These are phyloP conservation scores for Siniperca knerii DNA, from an alignment of 2,113 vertebrate genomes.

Conservation along the genomic window DNA sequence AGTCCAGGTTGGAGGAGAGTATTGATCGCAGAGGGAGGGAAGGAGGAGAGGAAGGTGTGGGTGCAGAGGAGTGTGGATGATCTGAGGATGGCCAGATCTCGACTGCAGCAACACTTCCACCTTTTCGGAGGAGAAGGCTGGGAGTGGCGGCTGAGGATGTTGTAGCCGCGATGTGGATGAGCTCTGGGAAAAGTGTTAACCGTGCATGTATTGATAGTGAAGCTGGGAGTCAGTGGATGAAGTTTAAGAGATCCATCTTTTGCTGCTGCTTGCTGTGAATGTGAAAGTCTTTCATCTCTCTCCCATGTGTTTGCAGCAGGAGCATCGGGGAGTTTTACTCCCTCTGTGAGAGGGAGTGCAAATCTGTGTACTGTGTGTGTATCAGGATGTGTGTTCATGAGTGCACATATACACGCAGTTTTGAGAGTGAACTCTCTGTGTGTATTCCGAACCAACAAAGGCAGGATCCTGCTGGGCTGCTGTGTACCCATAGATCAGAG, in stretches of 20 bases:
- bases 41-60: constrained; percentile 36
- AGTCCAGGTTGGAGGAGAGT: constrained; percentile 80
- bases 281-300: constrained; percentile 77
- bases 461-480: constrained; percentile 74
- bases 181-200: constrained; percentile 69
- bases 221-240: constrained; percentile 62
- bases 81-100: constrained; percentile 53
- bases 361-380: constrained; percentile 27
- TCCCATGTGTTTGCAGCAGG: constrained; percentile 69
- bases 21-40: constrained; percentile 75
- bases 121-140: constrained; percentile 36
- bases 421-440: constrained; percentile 66
- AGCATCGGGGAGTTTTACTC: constrained; percentile 73
- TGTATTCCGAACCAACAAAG: constrained; percentile 72
- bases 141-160: constrained; percentile 40
- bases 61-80: constrained; percentile 54
- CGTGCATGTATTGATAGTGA: constrained; percentile 35
- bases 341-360: constrained; percentile 59
- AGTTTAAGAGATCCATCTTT: constrained; percentile 71
- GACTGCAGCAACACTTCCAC: constrained; percentile 58
- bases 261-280: constrained; percentile 60
- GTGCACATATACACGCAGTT: constrained; percentile 51
- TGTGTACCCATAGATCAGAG: constrained; percentile 76
- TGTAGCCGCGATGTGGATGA: constrained; percentile 44
- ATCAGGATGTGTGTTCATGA: constrained; percentile 59